Evolutionary conservation across 2,797 vertebrate genomes (phyloP).

Genomic region (Onychomys leucogaster): DNA sequence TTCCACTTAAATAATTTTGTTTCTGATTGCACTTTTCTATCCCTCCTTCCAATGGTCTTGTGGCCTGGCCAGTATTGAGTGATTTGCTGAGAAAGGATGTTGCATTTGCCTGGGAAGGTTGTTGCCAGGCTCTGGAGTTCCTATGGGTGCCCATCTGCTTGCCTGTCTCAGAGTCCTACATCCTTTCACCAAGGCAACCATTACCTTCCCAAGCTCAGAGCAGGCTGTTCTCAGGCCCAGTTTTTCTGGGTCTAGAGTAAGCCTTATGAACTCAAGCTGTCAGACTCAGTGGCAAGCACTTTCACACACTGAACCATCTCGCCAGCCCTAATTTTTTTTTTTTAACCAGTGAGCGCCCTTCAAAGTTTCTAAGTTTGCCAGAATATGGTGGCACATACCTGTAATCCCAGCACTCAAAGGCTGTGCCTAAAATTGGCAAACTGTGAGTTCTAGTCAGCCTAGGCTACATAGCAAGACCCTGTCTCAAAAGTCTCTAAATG

Average conservation of each 20-base stretch:
- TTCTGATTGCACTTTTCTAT: not conserved
- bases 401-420: not conserved
- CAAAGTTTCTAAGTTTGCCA: not conserved
- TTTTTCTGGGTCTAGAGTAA: not conserved
- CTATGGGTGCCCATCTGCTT: not conserved
- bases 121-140: rapidly evolving
- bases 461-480: not conserved
- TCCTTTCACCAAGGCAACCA: rapidly evolving
- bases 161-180: not conserved
- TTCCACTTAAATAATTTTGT: not conserved
- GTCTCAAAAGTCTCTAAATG: not conserved
- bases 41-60: not conserved
- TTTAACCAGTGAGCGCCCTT: not conserved
- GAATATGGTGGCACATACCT: not conserved
- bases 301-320: not conserved
- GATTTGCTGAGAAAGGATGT: not conserved
- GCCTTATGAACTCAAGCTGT: not conserved
- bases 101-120: not conserved
- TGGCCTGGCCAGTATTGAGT: rapidly evolving
- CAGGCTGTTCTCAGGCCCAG: not conserved
- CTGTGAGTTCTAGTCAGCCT: not conserved
- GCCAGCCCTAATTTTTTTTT: not conserved
- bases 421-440: not conserved
- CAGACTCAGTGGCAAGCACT: not conserved
- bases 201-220: not conserved